Percentiles rank a stretch among this genome's conserved stretches.
These are phyloP conservation scores for Siniperca obscura DNA, from an alignment of 2,797 vertebrate species.

Conservation along the genomic window DNA sequence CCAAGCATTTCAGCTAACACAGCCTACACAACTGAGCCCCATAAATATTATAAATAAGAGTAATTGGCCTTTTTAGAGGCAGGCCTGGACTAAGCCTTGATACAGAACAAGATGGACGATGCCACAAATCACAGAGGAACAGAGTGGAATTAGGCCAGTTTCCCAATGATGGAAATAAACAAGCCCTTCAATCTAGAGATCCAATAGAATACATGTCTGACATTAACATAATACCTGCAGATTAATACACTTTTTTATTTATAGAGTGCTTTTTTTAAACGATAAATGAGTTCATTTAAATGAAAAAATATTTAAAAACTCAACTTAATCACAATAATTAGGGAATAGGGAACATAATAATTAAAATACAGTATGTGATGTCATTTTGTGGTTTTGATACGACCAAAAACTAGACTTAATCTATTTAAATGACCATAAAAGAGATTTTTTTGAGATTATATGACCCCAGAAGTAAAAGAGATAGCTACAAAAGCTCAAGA, in stretches of 20 bases:
- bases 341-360: not conserved
- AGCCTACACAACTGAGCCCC: not conserved
- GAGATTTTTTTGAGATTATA: not conserved
- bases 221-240: not conserved
- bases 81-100: not conserved
- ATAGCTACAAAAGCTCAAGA: slow-evolving; percentile 12
- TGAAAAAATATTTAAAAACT: not conserved
- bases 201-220: not conserved
- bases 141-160: slow-evolving; percentile 11
- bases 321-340: not conserved
- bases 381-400: not conserved
- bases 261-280: not conserved
- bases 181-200: not conserved
- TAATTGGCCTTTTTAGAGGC: not conserved
- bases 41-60: not conserved
- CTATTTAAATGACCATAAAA: not conserved
- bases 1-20: not conserved
- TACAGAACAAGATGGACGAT: slow-evolving; percentile 5
- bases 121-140: slow-evolving; percentile 1
- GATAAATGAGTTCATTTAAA: not conserved
- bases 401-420: not conserved
- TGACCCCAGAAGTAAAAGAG: slow-evolving; percentile 11
- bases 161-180: slow-evolving; percentile 15
- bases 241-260: not conserved
- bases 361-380: not conserved